Conservation (phyloP, 2,113 vertebrate species). For the Otis tarda region DNA sequence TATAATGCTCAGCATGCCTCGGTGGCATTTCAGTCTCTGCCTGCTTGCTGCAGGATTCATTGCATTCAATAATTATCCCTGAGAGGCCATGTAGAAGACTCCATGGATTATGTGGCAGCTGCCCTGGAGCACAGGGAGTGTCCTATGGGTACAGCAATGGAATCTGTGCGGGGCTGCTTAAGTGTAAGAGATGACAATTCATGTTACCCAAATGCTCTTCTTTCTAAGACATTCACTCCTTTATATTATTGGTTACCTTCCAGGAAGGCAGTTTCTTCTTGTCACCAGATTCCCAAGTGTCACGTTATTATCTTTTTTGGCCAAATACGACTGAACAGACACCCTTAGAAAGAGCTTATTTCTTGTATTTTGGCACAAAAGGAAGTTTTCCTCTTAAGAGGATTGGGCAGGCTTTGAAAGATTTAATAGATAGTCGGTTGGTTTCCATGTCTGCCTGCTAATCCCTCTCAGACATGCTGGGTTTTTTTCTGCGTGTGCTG, state of each 20-base stretch:
- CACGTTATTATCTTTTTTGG: background rate
- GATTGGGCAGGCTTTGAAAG: background rate
- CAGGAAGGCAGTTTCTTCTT: background rate
- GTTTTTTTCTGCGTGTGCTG: background rate
- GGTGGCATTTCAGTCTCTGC: background rate
- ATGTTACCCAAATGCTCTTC: background rate
- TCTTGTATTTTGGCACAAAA: background rate
- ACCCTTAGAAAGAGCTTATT: background rate
- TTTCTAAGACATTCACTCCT: background rate
- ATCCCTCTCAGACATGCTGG: background rate
- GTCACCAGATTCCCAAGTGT: background rate
- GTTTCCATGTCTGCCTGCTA: background rate
- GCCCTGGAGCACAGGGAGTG: slow-evolving; percentile 28
- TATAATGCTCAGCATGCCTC: background rate
- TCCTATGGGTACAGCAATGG: background rate
- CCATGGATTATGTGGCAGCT: background rate
- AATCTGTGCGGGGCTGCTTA: background rate
- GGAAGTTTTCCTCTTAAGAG: background rate
- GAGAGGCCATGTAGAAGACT: background rate
- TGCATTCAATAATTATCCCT: background rate
- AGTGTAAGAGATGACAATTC: background rate
- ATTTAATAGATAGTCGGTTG: background rate
- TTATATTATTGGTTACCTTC: background rate
- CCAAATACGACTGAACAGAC: background rate
- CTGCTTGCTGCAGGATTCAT: background rate